Conservation (phyloP, 2,888 invertebrate genomes). For the Ceriagrion tenellum region DNA sequence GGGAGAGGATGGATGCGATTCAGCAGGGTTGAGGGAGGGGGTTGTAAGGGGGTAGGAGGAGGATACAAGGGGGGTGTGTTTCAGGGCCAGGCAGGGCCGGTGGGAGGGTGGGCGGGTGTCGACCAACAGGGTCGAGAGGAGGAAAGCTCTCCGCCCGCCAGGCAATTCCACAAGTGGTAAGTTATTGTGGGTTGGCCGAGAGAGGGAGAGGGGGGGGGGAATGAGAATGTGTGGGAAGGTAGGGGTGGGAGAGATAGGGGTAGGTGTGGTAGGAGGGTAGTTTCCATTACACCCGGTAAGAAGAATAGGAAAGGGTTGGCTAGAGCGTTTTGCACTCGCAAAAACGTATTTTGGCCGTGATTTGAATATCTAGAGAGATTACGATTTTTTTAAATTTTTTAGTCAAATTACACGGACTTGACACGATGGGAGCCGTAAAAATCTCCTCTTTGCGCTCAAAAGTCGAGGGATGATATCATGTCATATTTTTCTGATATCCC, state of each 20-base stretch:
- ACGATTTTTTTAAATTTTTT: not conserved
- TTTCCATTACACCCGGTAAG: not conserved
- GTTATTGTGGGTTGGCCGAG: not conserved
- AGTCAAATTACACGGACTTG: not conserved
- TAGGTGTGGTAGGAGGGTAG: not conserved
- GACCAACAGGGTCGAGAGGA: not conserved
- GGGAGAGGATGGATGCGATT: not conserved
- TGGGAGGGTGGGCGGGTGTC: not conserved
- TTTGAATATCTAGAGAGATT: not conserved
- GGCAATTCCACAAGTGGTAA: constrained; percentile 36
- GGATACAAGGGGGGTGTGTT: not conserved
- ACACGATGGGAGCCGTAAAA: too few species aligned
- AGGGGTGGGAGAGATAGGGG: not conserved
- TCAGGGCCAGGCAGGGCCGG: not conserved
- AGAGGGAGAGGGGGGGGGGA: not conserved
- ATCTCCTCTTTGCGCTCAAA: too few species aligned
- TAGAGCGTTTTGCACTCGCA: not conserved
- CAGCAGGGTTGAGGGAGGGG: not conserved
- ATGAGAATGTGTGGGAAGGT: too few species aligned
- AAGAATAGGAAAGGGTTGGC: not conserved
- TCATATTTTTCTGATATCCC: too few species aligned
- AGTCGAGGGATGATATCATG: too few species aligned
- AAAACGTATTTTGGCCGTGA: not conserved
- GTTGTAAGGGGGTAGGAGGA: not conserved
- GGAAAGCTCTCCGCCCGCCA: not conserved